Base-by-base conservation (phyloP, 1,140 invertebrate species). In the Aphis gossypii region DNA sequence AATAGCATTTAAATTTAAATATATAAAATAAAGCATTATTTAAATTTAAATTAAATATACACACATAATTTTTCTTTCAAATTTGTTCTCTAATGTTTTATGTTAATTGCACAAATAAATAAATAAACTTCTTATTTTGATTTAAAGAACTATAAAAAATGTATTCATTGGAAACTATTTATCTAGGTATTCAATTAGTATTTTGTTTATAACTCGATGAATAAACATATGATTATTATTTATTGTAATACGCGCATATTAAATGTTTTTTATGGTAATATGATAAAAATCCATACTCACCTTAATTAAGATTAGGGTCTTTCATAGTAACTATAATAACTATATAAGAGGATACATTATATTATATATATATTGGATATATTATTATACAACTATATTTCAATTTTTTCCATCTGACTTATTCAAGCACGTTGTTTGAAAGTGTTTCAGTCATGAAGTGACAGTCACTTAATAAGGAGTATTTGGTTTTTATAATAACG, bases 401-500 rank as follows among this genome's bases (percentile, higher is more conserved):
- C 44, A 21, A 54, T 51, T 51, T 54, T 60, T 30, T 90, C 20
- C 14, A 44, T 25, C 3, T 60, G 30, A 68, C 23, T 60, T 90
- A 44, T 90, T 90, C 4, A 41, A 56, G 38, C 41, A 44, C 25
- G 25, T n/a, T 44, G 54, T 90, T 90, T 2, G 14, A 60, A 60
- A 46, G 25, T 44, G 25, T 90, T 90, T 90, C 25, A 44, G 30
- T 35, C 54, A 20, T 46, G 25, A n/a, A 68, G 89, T 44, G 25
- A 18, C 38, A 44, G 14, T 68, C 88, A 60, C 54, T 90, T 90
- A 68, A 90, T 68, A 90, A 51, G 30, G 38, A 90, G 56, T 90
- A 44, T 41, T 92, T 6, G 90, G 60, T 83, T 92, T 92, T 83
- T 92, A 92, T 83, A 92, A 83, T 92, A 92, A 83, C n/a, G 48